Percentiles rank a stretch among this genome's conserved stretches.
phyloP scores from a whole-genome alignment of 2,113 vertebrate species.

The Puffinus mauretanicus region DNA sequence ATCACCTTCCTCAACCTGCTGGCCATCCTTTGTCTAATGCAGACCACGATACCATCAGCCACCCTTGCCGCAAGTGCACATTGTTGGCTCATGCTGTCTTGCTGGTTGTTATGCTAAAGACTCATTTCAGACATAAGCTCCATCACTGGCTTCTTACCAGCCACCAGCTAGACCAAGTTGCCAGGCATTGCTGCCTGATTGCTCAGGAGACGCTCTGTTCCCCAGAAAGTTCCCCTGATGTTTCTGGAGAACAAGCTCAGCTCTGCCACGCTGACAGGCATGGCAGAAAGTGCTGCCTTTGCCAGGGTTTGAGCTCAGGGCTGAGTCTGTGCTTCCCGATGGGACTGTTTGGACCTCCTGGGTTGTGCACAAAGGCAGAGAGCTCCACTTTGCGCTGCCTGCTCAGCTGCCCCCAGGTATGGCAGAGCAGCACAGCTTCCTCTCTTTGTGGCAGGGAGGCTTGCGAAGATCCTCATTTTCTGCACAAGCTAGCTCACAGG shows the following conservation, averaged over 20 bases:
- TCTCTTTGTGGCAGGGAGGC: neutral
- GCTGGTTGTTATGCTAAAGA: neutral
- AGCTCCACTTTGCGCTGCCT: accelerated
- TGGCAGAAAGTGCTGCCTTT: neutral
- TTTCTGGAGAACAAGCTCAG: neutral
- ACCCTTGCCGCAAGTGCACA: neutral
- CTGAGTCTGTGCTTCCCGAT: accelerated
- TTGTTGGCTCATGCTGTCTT: neutral
- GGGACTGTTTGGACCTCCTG: neutral
- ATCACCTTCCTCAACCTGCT: neutral
- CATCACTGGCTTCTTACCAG: neutral
- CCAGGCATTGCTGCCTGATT: neutral
- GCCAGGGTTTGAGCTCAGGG: neutral
- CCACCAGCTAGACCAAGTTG: neutral
- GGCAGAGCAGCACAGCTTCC: neutral
- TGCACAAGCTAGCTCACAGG: neutral
- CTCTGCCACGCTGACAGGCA: neutral
- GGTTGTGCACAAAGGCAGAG: neutral
- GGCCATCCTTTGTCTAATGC: neutral
- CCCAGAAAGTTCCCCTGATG: neutral
- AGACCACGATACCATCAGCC: neutral
- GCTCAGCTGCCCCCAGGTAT: neutral
- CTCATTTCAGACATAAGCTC: neutral
- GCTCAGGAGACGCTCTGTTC: neutral
- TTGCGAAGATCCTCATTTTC: neutral